Evolutionary conservation across 2,797 vertebrate genomes (phyloP).

Genomic region (Phrynocephalus forsythii): DNA sequence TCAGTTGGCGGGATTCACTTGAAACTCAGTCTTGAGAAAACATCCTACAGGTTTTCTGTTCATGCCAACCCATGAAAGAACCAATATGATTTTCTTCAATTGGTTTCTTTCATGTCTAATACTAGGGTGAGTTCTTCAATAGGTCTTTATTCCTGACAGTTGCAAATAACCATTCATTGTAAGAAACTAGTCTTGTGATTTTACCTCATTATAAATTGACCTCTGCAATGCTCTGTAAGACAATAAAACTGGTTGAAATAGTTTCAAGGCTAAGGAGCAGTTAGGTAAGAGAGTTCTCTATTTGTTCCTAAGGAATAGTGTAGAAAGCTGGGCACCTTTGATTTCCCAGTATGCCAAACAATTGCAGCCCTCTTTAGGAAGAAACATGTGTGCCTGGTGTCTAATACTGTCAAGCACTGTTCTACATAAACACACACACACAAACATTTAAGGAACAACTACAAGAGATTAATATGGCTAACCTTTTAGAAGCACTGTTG

Average conservation of each 20-base stretch:
- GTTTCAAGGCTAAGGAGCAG: neutral
- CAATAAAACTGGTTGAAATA: neutral
- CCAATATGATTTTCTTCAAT: neutral
- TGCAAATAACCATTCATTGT: neutral
- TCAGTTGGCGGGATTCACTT: neutral
- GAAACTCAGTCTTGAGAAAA: neutral
- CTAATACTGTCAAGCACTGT: neutral
- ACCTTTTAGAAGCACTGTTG: neutral
- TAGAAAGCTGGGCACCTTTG: neutral
- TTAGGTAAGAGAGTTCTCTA: neutral
- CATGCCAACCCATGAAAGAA: neutral
- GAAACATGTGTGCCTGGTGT: neutral
- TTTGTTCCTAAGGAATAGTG: neutral
- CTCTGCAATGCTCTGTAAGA: neutral
- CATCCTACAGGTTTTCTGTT: neutral
- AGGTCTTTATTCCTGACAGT: neutral
- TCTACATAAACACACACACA: neutral
- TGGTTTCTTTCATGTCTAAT: neutral
- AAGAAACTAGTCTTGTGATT: neutral
- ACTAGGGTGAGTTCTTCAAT: neutral
- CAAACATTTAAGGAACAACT: neutral
- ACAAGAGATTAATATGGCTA: neutral
- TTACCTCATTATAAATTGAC: neutral
- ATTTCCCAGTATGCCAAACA: neutral
- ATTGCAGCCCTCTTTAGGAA: neutral